Percentiles rank a stretch among this genome's conserved stretches.
These are phyloP conservation scores for Nomada flava DNA, from an alignment of 2,888 invertebrate species.

Conservation along the genomic window DNA sequence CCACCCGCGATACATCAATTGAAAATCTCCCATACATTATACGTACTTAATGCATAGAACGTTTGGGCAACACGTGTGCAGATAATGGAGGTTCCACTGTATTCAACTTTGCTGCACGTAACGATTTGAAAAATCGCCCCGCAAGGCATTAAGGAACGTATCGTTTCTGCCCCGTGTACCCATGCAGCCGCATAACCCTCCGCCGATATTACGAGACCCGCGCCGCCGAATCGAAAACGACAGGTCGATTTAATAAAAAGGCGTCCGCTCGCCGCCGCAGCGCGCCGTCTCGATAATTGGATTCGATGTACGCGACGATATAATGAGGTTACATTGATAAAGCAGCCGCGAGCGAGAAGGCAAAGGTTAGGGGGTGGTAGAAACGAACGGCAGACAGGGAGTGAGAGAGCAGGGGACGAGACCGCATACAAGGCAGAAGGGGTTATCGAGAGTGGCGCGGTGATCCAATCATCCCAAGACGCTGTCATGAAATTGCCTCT, in stretches of 20 bases:
- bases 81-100: no score
- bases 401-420: slow-evolving; percentile 32
- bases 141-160: neutral
- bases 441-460: slow-evolving; percentile 78
- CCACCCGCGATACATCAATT: no score
- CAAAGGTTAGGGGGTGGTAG: slow-evolving; percentile 36
- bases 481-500: slow-evolving; percentile 82
- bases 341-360: slow-evolving; percentile 44
- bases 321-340: slow-evolving; percentile 80
- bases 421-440: slow-evolving; percentile 62
- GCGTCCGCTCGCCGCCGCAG: slow-evolving; percentile 70
- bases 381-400: slow-evolving; percentile 16
- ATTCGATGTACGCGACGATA: slow-evolving; percentile 69
- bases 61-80: no score
- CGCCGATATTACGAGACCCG: slow-evolving; percentile 20
- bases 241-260: slow-evolving; percentile 68
- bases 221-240: slow-evolving; percentile 51
- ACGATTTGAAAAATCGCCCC: no score
- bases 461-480: slow-evolving; percentile 83
- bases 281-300: slow-evolving; percentile 74
- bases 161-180: slow-evolving; percentile 6
- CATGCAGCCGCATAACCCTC: neutral
- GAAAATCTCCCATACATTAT: no score
- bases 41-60: no score
- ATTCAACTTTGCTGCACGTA: no score